phyloP scores from a whole-genome alignment of 2,888 invertebrate species.

The Aporophyla lueneburgensis region DNA sequence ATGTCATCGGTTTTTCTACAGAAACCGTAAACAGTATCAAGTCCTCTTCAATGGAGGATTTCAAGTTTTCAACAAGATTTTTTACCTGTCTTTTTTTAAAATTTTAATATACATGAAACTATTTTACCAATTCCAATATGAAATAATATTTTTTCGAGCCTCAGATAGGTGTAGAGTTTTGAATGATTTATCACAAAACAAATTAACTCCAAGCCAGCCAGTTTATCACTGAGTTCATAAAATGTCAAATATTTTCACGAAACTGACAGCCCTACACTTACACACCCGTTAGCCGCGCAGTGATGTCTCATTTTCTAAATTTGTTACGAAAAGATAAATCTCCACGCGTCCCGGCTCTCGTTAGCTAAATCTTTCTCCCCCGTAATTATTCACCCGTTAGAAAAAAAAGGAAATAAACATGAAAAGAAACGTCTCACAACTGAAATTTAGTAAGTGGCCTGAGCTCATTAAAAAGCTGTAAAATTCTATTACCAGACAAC shows the following conservation, averaged over 20 bases:
- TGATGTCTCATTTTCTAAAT: slow-evolving; percentile 91
- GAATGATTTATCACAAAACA: slow-evolving; percentile 51
- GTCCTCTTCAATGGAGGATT: background rate
- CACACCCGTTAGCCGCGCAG: slow-evolving; percentile 73
- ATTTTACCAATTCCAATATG: background rate
- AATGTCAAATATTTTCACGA: slow-evolving; percentile 53
- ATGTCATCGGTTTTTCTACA: slow-evolving; percentile 13
- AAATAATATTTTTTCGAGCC: slow-evolving; percentile 12
- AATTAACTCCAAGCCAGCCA: slow-evolving; percentile 37
- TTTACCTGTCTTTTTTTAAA: background rate
- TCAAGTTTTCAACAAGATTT: background rate
- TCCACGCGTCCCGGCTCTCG: slow-evolving; percentile 85
- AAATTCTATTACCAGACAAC: slow-evolving; percentile 85
- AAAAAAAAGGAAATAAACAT: slow-evolving; percentile 82
- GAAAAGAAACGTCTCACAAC: slow-evolving; percentile 84
- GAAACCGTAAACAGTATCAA: slow-evolving; percentile 23
- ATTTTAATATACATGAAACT: background rate
- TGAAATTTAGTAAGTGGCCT: slow-evolving; percentile 87
- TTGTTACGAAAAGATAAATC: slow-evolving; percentile 90
- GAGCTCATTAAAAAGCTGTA: slow-evolving; percentile 90
- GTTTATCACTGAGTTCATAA: slow-evolving; percentile 47
- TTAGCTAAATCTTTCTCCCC: slow-evolving; percentile 88
- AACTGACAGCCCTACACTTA: slow-evolving; percentile 65
- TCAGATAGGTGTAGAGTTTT: slow-evolving; percentile 27
- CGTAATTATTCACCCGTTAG: slow-evolving; percentile 85